Evolutionary conservation across 2,888 invertebrate species (phyloP).

Genomic region (Ariolimax columbianus): DNA sequence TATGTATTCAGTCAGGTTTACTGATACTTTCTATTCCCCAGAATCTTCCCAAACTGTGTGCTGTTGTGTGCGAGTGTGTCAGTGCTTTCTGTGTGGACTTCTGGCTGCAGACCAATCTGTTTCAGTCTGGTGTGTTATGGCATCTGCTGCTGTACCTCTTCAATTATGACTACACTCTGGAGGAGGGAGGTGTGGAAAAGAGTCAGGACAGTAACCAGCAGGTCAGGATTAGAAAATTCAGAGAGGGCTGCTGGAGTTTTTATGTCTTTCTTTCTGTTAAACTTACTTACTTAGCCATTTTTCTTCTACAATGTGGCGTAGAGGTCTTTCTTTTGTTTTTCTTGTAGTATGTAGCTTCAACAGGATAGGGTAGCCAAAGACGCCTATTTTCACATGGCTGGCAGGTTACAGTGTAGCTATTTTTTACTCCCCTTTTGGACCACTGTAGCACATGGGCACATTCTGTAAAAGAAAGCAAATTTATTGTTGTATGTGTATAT

Average conservation of each 20-base stretch:
- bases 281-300: background rate
- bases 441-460: too few species aligned
- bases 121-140: constrained; percentile 88
- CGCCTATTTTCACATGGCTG: too few species aligned
- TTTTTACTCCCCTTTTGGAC: too few species aligned
- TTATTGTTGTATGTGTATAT: too few species aligned
- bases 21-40: constrained; percentile 52
- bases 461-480: too few species aligned
- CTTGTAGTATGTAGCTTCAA: too few species aligned
- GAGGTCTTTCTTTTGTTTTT: too few species aligned
- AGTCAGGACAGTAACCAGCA: constrained; percentile 91
- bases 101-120: constrained; percentile 85
- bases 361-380: too few species aligned
- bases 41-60: constrained; percentile 89
- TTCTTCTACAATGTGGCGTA: too few species aligned
- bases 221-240: constrained; percentile 65
- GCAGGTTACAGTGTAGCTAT: too few species aligned
- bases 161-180: constrained; percentile 96
- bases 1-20: background rate
- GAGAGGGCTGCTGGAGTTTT: background rate
- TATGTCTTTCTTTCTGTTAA: background rate
- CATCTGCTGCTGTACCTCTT: constrained; percentile 93
- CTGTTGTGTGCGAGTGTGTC: constrained; percentile 93
- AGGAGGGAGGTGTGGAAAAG: constrained; percentile 95
- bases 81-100: constrained; percentile 92